Evolutionary conservation across 2,888 invertebrate species (phyloP), one percentile per base, ranked within the genome.

Genomic region (Gisinianus flammeolus): DNA sequence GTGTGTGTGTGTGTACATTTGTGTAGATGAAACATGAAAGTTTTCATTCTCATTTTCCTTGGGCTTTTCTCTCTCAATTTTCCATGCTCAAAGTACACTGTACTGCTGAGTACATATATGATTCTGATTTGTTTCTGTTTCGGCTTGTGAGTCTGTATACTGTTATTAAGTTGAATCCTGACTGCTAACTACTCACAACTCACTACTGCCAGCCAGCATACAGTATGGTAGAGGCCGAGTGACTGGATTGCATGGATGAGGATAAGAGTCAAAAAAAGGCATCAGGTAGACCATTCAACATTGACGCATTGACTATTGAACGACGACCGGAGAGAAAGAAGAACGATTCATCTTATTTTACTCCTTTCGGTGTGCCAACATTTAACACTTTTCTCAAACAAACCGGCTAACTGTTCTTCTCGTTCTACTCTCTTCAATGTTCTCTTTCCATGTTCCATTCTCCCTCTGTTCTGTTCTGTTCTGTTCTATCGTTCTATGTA

Each of bases 291-390:
- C 16, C 44, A 44, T 12, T 62, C 5, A 12, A 26, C 24, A 62
- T 62, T 62, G 16, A 22, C n/a, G n/a, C n/a, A n/a, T n/a, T n/a
- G n/a, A n/a, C n/a, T n/a, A n/a, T n/a, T 54, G 72, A 22, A 24
- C 22, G 35, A 10, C 1, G 33, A 71, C 19, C 6, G 5, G 4
- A 54, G 44, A 58, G 58, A 22, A 10, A 74, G 26, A 31, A 66
- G 68, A 69, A 69, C 78, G 74, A 78, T 74, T 78, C 67, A 73
- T 78, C 78, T 76, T 67, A 44, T 44, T 58, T 26, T 67, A 69
- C 77, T 80, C 78, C 78, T 74, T 79, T 80, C 67, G 75, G 78
- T 79, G 79, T 80, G 73, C 72, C 73, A 79, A 70, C 77, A 79
- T 79, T 76, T 79, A 79, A 77, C 69, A 69, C 68, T 68, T 76